These are phyloP conservation scores for Aculops lycopersici DNA, from an alignment of 1,140 invertebrate species.

Conservation along the genomic window DNA sequence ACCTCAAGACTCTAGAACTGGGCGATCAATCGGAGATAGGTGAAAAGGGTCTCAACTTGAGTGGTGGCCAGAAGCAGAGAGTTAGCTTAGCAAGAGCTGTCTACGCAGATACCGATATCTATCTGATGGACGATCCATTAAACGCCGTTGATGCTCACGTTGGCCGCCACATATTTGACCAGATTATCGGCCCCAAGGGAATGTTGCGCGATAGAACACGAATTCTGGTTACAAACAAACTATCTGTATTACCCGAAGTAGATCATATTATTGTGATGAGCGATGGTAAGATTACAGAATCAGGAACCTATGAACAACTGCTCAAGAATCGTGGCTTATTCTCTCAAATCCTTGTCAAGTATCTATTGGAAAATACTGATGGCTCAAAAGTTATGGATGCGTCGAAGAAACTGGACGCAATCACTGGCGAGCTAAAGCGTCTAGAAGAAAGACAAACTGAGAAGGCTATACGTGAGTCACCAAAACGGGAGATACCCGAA, in stretches of 20 bases:
- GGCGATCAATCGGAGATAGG: conserved; percentile 17
- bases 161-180: conserved; percentile 75
- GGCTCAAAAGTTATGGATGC: conserved; percentile 13
- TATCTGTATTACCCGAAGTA: conserved; percentile 38
- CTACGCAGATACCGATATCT: conserved; percentile 16
- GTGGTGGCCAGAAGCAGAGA: conserved; percentile 15
- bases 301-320: conserved; percentile 18
- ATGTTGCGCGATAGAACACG: conserved; percentile 31
- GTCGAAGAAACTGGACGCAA: too few species aligned
- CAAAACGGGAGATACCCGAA: background rate
- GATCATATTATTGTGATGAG: conserved; percentile 57
- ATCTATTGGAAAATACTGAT: conserved; percentile 12
- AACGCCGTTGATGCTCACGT: conserved; percentile 71
- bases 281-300: conserved; percentile 23
- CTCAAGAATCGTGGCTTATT: conserved; percentile 15
- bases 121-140: conserved; percentile 19
- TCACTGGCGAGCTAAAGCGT: background rate
- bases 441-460: background rate
- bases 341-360: conserved; percentile 13
- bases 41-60: conserved; percentile 20
- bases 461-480: too few species aligned
- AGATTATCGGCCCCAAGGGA: conserved; percentile 45
- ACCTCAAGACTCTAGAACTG: conserved; percentile 17
- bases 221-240: conserved; percentile 11
- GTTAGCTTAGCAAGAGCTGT: conserved; percentile 13